Conservation (phyloP, 2,888 invertebrate genomes). For the Kryphioiulus occultus region DNA sequence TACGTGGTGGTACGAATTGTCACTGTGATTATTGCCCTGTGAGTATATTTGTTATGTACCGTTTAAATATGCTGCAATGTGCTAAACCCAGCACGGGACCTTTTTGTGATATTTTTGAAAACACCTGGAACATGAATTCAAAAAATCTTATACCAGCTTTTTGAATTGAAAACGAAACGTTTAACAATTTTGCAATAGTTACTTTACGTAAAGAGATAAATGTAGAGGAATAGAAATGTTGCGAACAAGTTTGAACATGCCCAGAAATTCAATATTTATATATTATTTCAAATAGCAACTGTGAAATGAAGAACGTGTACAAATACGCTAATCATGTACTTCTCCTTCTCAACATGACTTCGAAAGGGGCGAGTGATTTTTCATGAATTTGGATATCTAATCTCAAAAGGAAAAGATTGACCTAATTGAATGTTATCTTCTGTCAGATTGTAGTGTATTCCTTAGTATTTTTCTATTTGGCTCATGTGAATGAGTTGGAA, state of each 20-base stretch:
- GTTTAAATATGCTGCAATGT: not conserved
- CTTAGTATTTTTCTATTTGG: slow-evolving; percentile 89
- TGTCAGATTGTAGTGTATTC: slow-evolving; percentile 85
- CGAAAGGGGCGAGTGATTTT: not conserved
- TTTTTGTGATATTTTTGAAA: not conserved
- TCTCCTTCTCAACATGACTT: slow-evolving; percentile 18
- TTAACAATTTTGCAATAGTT: too few species aligned
- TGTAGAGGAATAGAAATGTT: too few species aligned
- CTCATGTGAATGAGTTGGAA: slow-evolving; percentile 82
- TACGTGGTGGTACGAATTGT: slow-evolving; percentile 91
- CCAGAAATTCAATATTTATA: not conserved
- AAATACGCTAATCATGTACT: not conserved
- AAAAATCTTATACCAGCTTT: too few species aligned
- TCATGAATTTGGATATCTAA: not conserved
- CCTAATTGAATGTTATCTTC: slow-evolving; percentile 47
- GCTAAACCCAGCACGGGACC: not conserved
- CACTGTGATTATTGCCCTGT: slow-evolving; percentile 89
- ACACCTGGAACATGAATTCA: too few species aligned
- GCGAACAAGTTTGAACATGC: too few species aligned
- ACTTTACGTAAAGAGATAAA: too few species aligned
- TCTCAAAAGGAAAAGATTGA: not conserved
- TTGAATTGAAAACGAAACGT: too few species aligned
- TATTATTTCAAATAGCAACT: not conserved
- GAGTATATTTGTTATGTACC: slow-evolving; percentile 63
- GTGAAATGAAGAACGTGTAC: not conserved